Conservation (phyloP, 2,888 invertebrate genomes). For the Dugesia japonica region DNA sequence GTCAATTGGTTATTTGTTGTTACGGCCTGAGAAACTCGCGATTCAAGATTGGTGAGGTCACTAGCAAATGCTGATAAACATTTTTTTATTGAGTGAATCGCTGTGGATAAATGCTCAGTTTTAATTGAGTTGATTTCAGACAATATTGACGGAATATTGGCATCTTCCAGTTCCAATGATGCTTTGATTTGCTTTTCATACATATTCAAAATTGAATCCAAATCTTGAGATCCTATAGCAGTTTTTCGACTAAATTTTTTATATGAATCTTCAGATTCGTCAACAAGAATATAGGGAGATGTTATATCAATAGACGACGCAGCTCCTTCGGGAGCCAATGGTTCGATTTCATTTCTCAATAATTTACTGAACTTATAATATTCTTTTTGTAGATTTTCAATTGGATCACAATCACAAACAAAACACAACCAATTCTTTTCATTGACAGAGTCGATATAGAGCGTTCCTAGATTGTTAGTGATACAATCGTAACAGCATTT, state of each 20-base stretch:
- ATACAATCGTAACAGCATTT: conserved; percentile 11
- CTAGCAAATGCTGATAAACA: background rate
- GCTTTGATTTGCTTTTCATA: background rate
- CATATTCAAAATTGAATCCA: background rate
- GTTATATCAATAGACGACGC: background rate
- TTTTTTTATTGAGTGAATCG: background rate
- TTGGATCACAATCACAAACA: background rate
- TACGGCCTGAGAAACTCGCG: background rate
- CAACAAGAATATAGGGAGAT: background rate
- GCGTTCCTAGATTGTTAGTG: background rate
- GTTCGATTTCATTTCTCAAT: background rate
- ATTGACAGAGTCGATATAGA: background rate
- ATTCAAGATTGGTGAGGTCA: background rate
- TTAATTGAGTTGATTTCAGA: background rate
- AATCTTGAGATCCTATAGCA: background rate
- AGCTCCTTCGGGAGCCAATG: background rate
- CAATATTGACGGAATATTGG: background rate
- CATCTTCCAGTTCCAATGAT: background rate
- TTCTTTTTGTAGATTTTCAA: background rate
- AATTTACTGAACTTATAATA: background rate
- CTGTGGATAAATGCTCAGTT: background rate
- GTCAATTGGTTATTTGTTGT: background rate
- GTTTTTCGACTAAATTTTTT: background rate
- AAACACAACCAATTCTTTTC: conserved; percentile 15
- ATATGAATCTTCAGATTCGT: background rate